Conservation (phyloP, 2,113 vertebrate species). For the Stegastes partitus region DNA sequence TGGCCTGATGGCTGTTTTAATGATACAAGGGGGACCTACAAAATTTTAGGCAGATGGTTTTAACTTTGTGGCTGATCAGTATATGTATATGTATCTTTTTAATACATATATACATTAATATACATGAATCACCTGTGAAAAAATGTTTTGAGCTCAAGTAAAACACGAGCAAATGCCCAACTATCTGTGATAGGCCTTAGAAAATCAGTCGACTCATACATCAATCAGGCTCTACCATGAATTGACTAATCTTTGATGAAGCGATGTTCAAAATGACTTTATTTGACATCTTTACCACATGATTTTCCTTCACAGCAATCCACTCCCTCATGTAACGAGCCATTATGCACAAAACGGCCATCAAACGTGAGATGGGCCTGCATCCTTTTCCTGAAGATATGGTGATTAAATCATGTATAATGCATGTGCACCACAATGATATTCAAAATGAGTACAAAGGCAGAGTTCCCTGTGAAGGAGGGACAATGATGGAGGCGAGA, state of each 20-base stretch:
- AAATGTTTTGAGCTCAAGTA: too few species aligned
- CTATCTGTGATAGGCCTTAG: too few species aligned
- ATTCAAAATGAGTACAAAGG: conserved; percentile 63
- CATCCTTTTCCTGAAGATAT: conserved; percentile 56
- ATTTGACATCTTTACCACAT: conserved; percentile 29
- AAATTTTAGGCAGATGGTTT: too few species aligned
- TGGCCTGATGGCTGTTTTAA: too few species aligned
- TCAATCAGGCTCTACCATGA: not conserved
- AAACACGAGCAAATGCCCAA: too few species aligned
- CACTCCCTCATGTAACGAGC: conserved; percentile 26
- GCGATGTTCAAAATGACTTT: not conserved
- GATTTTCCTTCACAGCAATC: conserved; percentile 26
- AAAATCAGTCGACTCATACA: too few species aligned
- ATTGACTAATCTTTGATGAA: conserved; percentile 15
- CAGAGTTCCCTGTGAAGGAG: conserved; percentile 35
- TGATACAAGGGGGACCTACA: too few species aligned
- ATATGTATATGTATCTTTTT: too few species aligned
- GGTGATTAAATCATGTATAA: conserved; percentile 79
- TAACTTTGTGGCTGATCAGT: too few species aligned
- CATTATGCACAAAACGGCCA: conserved; percentile 59
- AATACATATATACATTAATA: too few species aligned
- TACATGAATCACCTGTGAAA: too few species aligned
- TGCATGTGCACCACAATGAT: conserved; percentile 66
- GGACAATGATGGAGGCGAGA: conserved; percentile 51
- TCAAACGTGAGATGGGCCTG: conserved; percentile 48